Base-by-base conservation (phyloP, 2,797 vertebrate species). In the Catamblyrhynchus diadema region DNA sequence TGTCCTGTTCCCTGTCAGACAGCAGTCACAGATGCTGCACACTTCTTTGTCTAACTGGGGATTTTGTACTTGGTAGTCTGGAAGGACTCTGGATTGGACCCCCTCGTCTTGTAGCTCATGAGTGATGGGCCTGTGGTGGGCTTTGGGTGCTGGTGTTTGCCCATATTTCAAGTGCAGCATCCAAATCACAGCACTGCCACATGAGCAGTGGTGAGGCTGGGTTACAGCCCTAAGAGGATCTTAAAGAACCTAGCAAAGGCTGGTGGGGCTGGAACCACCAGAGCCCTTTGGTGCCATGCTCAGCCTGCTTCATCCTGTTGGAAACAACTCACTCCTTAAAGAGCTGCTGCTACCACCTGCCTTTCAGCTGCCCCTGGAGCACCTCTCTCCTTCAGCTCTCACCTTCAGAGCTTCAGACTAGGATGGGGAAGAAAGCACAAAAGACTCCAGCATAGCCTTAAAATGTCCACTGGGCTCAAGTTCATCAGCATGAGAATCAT, bases 291-390 rank as follows among this genome's bases (percentile, higher is more conserved):
- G 21, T 48, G 50, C 18, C 11, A 25, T 1, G 12, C 19, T 61
- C 47, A 62, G 47, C 35, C 19, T 39, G n/a, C 30, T 45, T 61
- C 0, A 1, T 50, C 51, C 23, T n/a, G 16, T 0, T 8, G 42
- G 42, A 45, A 88, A 19, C 1, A 2, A 69, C 14, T 47, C 4
- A 2, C 14, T 73, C 53, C 17, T 18, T 27, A 35, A 54, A 69
- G 13, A 65, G 24, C 30, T 1, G 3, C 23, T 0, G 2, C 41
- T 41, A 6, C 14, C 4, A 0, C 8, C 25, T 28, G 53, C 25
- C 53, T 74, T 70, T 41, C 32, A 64, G 37, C 37, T 39, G 32
- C 25, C 77, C 42, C 30, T 57, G 35, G 33, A 65, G 24, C 17
- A 54, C 21, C 22, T 54, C 30, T 47, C 1, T 1, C 24, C 67